Conservation (phyloP, 2,888 invertebrate genomes). For the Seira musarum region DNA sequence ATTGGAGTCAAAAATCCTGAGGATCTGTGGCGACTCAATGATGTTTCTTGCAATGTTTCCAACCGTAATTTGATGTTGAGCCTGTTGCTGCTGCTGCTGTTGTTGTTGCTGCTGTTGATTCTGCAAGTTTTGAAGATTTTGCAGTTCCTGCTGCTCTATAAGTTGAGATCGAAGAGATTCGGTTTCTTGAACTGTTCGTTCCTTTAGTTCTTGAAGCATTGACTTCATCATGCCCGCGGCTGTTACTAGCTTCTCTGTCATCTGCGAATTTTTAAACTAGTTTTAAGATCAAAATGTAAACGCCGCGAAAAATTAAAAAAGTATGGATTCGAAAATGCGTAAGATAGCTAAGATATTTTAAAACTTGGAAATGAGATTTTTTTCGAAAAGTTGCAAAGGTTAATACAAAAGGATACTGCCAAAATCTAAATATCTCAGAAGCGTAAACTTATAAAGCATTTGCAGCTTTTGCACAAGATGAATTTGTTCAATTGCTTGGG, state of each 20-base stretch:
- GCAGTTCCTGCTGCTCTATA: slow-evolving; percentile 65
- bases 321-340: no score
- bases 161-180: slow-evolving; percentile 68
- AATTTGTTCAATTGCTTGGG: no score
- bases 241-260: slow-evolving; percentile 67
- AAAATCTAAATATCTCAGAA: no score
- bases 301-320: background rate
- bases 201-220: slow-evolving; percentile 68
- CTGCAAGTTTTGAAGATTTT: slow-evolving; percentile 64
- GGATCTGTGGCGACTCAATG: slow-evolving; percentile 67
- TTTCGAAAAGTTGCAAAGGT: no score
- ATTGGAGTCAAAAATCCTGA: slow-evolving; percentile 69
- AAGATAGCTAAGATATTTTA: background rate
- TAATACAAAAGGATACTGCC: no score
- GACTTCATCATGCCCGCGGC: slow-evolving; percentile 68
- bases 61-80: slow-evolving; percentile 65
- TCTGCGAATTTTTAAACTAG: slow-evolving; percentile 51
- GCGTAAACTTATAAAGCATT: no score
- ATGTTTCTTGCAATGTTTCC: slow-evolving; percentile 64
- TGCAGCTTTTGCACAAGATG: no score
- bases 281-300: no score
- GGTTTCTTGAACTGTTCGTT: slow-evolving; percentile 65
- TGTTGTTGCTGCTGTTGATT: slow-evolving; percentile 61
- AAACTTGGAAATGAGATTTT: background rate
- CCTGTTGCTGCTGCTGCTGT: slow-evolving; percentile 57